Evolutionary conservation across 2,797 vertebrate genomes (phyloP).

Genomic region (Pipistrellus kuhlii): DNA sequence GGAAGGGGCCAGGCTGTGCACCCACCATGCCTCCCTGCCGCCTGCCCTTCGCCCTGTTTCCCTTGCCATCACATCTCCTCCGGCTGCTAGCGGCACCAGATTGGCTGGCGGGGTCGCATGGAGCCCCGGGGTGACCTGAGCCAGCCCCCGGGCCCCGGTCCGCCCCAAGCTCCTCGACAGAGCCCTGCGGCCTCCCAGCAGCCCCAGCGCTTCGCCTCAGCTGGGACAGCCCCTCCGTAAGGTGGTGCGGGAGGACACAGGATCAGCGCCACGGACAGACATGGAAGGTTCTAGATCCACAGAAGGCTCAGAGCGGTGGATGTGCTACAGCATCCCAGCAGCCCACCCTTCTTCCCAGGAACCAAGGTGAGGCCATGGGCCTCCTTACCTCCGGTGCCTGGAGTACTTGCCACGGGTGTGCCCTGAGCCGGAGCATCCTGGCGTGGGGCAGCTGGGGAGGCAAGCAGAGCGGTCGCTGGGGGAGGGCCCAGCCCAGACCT

Average conservation of each 20-base stretch:
- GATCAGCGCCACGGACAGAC: background rate
- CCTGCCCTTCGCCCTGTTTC: background rate
- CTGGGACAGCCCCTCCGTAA: background rate
- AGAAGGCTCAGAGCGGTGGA: background rate
- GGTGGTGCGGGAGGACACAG: rapidly evolving
- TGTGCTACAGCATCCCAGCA: background rate
- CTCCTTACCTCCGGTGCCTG: slow-evolving; percentile 96
- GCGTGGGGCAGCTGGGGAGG: slow-evolving; percentile 95
- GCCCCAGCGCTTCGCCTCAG: background rate
- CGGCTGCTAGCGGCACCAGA: background rate
- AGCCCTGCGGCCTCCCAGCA: background rate
- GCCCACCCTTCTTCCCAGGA: background rate
- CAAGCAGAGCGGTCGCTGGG: slow-evolving; percentile 71
- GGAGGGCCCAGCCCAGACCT: background rate
- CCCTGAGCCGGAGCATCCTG: slow-evolving; percentile 97
- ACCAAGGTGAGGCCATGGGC: background rate
- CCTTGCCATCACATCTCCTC: rapidly evolving
- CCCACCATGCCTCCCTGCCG: background rate
- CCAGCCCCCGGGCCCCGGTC: rapidly evolving
- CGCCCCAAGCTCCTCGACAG: background rate
- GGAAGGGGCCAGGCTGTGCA: background rate
- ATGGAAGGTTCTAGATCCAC: background rate
- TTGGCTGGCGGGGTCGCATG: background rate
- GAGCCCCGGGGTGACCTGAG: rapidly evolving
- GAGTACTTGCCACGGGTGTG: slow-evolving; percentile 98